Base-by-base conservation (phyloP, 2,113 vertebrate species). In the Corythornis madagascariensis region DNA sequence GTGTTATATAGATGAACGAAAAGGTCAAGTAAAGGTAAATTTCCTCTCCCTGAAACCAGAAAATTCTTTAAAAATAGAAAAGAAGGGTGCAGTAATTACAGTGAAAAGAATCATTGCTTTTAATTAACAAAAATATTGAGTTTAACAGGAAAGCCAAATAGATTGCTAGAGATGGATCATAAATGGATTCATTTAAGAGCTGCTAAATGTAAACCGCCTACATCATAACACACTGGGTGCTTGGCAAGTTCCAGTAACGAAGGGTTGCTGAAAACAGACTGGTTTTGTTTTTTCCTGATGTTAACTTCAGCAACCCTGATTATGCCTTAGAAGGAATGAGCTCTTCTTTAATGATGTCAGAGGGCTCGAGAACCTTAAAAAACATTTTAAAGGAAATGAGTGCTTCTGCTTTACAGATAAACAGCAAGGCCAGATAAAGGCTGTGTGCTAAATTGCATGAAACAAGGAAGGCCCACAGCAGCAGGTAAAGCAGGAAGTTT, bases 21-120 rank as follows among this genome's bases (percentile, higher is more conserved):
- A 93, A 88, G 29, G 83, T 86, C n/a, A 88, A 69, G 24, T 56
- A 78, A 81, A 94, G 10, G 35, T 38, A 74, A 88, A 86, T 55
- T 65, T 83, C 31, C 25, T 74, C 11, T 77, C 28, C 16, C n/a
- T 81, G 66, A 90, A 86, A 72, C 15, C 4, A 65, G 29, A 84
- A 83, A 16, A 33, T 40, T 61, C 18, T 70, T 73, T 84, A 18
- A 75, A 89, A 90, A 53, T 17, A 59, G 8, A 3, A 40, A 76
- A 47, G 55, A 53, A 38, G 1, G 1, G 1, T 42, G 2, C 20
- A 65, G 53, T 14, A 69, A 84, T 88, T n/a, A 71, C 33, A 31
- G 3, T 10, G 28, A 60, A 86, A 84, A 64, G 9, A 78, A 75
- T 57, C 0, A 65, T 57, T 52, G 13, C 1, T 87, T 87, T 83